phyloP scores from a whole-genome alignment of 2,888 invertebrate genomes.

The Napeogenes inachia region DNA sequence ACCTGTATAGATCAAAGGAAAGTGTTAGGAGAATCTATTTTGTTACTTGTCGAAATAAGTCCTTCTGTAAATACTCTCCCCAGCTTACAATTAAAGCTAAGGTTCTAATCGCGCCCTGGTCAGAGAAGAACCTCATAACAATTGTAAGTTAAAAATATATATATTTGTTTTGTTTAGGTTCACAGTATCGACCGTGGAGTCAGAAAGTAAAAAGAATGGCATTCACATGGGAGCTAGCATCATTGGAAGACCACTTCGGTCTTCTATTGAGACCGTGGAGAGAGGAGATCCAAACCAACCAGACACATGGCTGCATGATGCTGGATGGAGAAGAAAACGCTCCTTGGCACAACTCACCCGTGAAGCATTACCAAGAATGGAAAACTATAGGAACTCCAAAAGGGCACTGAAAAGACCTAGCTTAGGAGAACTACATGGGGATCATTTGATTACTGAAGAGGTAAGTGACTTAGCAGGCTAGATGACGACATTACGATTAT shows the following conservation, averaged over 20 bases:
- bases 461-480: conserved; percentile 35
- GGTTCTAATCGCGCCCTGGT: no score
- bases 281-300: conserved; percentile 47
- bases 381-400: conserved; percentile 88
- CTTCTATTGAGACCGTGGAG: conserved; percentile 55
- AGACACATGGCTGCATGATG: conserved; percentile 69
- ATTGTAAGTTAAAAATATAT: no score
- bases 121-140: no score
- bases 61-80: no score
- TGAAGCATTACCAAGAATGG: conserved; percentile 88
- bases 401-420: conserved; percentile 88
- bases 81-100: no score
- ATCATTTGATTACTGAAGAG: conserved; percentile 68
- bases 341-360: conserved; percentile 83
- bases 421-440: conserved; percentile 88
- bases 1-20: no score
- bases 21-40: no score
- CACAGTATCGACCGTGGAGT: conserved; percentile 59
- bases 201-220: conserved; percentile 66
- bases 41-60: no score
- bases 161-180: conserved; percentile 44
- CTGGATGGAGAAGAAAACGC: conserved; percentile 71
- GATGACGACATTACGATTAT: no score
- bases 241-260: conserved; percentile 61
- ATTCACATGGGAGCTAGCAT: conserved; percentile 69